Conservation (phyloP, 1,140 invertebrate genomes). For the Acromyrmex charruanus region DNA sequence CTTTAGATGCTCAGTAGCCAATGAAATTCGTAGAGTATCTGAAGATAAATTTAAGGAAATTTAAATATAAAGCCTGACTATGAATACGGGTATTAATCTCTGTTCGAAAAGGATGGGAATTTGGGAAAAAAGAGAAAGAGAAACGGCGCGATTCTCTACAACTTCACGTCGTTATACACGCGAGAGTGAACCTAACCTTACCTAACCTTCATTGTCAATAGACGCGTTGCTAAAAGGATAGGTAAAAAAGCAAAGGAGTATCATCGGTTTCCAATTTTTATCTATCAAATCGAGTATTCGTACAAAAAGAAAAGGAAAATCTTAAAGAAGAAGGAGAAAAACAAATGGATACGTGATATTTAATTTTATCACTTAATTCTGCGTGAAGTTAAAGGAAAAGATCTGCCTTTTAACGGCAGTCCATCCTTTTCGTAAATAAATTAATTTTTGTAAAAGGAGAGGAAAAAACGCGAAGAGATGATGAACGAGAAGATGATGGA, state of each 20-base stretch:
- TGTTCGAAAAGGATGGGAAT: background rate
- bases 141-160: background rate
- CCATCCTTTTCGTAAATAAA: too few relatives aligned
- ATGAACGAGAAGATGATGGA: constrained; percentile 83
- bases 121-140: background rate
- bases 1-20: too few relatives aligned
- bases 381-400: background rate
- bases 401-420: background rate
- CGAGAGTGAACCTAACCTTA: background rate
- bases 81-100: too few relatives aligned
- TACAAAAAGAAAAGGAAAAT: background rate
- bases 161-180: background rate
- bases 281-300: too few relatives aligned
- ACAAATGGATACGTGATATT: background rate
- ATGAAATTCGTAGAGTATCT: too few relatives aligned
- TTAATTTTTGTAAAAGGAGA: background rate
- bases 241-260: background rate
- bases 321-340: background rate
- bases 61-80: too few relatives aligned
- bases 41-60: too few relatives aligned
- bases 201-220: background rate
- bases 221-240: background rate
- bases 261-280: background rate
- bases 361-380: too few relatives aligned
- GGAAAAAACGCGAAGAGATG: background rate